A percentile compares a stretch with the other conserved stretches of the same genome.
Evolutionary conservation across 1,140 invertebrate species (phyloP).

Genomic region (Caenorhabditis elegans): WBcel235 BX284603.4:3655501-3656000

Average conservation of each 20-base stretch:
- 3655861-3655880: slow-evolving; percentile 8
- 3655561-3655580: too few species aligned
- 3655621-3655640: too few species aligned
- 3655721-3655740: too few species aligned
- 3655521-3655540: too few species aligned
- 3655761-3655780: too few species aligned
- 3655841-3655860: slow-evolving; percentile 28
- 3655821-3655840: slow-evolving; percentile 22
- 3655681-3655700: too few species aligned
- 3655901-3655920: not conserved
- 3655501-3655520: too few species aligned
- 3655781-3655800: slow-evolving; percentile 4
- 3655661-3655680: too few species aligned
- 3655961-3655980: slow-evolving; percentile 46
- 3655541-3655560: too few species aligned
- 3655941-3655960: slow-evolving; percentile 47
- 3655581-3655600: not conserved
- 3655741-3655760: too few species aligned
- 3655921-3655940: slow-evolving; percentile 45
- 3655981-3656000: not conserved
- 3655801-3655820: slow-evolving; percentile 39
- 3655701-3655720: too few species aligned
- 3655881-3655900: not conserved
- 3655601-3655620: not conserved
- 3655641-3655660: too few species aligned